Evolutionary conservation across 2,888 invertebrate species (phyloP).

Genomic region (Andrena chrysosceles): DNA sequence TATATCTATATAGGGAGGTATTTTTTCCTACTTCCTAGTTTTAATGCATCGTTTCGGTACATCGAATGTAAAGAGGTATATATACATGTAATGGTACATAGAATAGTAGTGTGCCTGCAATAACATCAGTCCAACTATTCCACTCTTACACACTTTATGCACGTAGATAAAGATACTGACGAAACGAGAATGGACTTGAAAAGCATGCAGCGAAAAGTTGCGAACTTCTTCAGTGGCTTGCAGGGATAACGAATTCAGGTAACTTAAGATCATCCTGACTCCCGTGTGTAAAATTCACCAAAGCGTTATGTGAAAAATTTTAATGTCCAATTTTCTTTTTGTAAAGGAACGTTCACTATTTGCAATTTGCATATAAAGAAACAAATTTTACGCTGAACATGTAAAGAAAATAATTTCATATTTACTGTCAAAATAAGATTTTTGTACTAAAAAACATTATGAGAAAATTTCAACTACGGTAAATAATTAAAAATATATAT

Average conservation of each 20-base stretch:
- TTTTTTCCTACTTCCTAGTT: not conserved
- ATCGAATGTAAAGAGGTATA: not conserved
- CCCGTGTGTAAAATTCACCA: constrained; percentile 30
- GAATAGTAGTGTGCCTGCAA: not conserved
- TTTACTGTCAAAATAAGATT: not conserved
- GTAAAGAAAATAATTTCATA: no score
- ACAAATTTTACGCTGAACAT: no score
- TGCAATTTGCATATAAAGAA: no score
- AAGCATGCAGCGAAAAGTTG: constrained; percentile 56
- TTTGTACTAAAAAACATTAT: not conserved
- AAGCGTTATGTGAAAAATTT: constrained; percentile 27
- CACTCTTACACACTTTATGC: constrained; percentile 40
- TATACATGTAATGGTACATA: constrained; percentile 28
- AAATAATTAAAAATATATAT: no score
- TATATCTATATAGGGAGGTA: no score
- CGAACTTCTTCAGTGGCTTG: constrained; percentile 56
- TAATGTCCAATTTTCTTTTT: not conserved
- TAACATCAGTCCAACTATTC: constrained; percentile 43
- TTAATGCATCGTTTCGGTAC: not conserved
- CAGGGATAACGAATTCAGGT: constrained; percentile 17
- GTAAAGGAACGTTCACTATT: not conserved
- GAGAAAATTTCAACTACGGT: no score
- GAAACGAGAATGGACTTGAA: constrained; percentile 61
- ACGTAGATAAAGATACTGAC: constrained; percentile 56
- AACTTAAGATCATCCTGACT: constrained; percentile 36